These are phyloP conservation scores for Lepisosteus oculatus DNA, from an alignment of 2,113 vertebrate genomes.

Conservation along the genomic window DNA sequence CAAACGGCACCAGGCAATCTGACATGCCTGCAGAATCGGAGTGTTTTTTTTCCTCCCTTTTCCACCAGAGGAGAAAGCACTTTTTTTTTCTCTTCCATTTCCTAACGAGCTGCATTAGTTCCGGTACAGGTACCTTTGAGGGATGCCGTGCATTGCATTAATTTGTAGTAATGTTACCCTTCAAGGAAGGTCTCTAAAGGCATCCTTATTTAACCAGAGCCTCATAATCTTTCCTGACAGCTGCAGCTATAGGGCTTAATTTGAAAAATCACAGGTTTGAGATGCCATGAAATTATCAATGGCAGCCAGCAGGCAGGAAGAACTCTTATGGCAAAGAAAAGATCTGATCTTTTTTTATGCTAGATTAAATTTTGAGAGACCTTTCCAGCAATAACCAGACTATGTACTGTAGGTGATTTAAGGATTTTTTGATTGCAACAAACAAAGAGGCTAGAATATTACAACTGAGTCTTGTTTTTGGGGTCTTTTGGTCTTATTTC, in stretches of 20 bases:
- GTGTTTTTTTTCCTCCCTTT: conserved; percentile 9
- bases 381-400: conserved; percentile 14
- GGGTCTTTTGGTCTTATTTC: background rate
- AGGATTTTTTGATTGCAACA: background rate
- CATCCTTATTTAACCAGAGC: conserved; percentile 44
- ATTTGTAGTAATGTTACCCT: conserved; percentile 50
- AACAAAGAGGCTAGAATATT: background rate
- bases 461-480: background rate
- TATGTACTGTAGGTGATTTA: background rate
- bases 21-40: background rate
- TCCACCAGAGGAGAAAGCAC: background rate
- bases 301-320: conserved; percentile 60
- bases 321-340: conserved; percentile 35
- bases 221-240: conserved; percentile 66
- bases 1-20: background rate
- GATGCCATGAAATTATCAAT: conserved; percentile 72
- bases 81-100: conserved; percentile 2
- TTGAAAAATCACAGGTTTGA: conserved; percentile 64
- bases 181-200: conserved; percentile 46
- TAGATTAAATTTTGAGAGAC: conserved; percentile 40
- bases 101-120: conserved; percentile 40
- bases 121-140: conserved; percentile 40
- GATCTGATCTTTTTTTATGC: conserved; percentile 33
- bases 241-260: conserved; percentile 57
- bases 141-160: conserved; percentile 41